These are phyloP conservation scores for Idaea biselata DNA, from an alignment of 2,888 invertebrate genomes.

Conservation along the genomic window DNA sequence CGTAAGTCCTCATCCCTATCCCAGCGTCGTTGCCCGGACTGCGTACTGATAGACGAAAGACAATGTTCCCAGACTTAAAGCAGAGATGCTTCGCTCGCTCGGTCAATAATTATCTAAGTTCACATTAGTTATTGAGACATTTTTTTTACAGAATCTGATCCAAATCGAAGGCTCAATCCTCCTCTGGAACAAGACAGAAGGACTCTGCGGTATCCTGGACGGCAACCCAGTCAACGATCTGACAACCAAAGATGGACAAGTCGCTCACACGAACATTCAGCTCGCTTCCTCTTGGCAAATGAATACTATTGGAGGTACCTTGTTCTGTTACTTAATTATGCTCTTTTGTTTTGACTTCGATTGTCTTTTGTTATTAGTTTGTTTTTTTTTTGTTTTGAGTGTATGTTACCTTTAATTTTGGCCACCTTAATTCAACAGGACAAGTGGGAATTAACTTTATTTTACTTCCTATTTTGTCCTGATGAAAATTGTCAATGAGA, in stretches of 20 bases:
- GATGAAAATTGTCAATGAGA: no score
- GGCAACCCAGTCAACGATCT: slow-evolving; percentile 86
- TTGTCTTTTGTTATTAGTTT: no score
- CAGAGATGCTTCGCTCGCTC: no score
- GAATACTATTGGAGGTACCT: slow-evolving; percentile 72
- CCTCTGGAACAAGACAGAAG: slow-evolving; percentile 89
- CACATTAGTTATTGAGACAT: slow-evolving; percentile 7
- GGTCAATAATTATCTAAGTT: no score
- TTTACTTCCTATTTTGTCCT: no score
- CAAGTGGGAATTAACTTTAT: no score
- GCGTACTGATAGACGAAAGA: no score
- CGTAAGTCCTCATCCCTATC: slow-evolving; percentile 83
- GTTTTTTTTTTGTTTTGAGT: no score
- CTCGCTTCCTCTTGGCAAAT: slow-evolving; percentile 83
- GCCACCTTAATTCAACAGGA: no score
- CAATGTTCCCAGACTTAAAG: no score
- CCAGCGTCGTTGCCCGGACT: slow-evolving; percentile 88
- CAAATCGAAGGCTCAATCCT: slow-evolving; percentile 84
- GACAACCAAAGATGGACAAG: slow-evolving; percentile 79
- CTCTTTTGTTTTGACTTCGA: no score
- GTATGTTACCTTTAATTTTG: no score
- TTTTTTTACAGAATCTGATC: slow-evolving; percentile 79
- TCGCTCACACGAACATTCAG: slow-evolving; percentile 67
- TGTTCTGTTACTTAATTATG: background rate
- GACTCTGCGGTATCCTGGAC: slow-evolving; percentile 90